phyloP scores from a whole-genome alignment of 2,113 vertebrate species.

The Lepus americanus region DNA sequence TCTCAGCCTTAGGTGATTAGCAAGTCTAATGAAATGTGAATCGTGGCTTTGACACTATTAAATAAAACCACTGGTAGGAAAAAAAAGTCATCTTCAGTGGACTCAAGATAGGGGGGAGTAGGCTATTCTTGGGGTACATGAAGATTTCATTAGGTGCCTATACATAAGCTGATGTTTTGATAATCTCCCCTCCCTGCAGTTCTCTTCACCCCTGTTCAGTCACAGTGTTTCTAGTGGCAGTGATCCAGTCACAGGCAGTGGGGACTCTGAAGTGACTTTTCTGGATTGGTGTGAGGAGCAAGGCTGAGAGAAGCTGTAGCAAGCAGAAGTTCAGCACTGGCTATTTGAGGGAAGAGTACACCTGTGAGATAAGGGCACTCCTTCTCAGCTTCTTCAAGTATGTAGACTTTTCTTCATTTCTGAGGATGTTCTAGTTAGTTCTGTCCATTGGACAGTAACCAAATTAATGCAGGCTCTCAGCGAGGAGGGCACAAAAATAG shows the following conservation, averaged over 20 bases:
- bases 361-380: background rate
- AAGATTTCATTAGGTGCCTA: background rate
- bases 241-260: background rate
- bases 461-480: background rate
- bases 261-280: background rate
- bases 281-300: background rate
- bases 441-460: background rate
- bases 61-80: background rate
- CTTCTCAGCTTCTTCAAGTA: background rate
- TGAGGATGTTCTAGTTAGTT: background rate
- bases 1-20: background rate
- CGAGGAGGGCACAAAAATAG: background rate
- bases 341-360: background rate
- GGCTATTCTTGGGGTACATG: background rate
- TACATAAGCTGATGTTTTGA: background rate
- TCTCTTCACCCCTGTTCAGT: background rate
- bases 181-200: background rate
- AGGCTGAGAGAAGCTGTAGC: background rate
- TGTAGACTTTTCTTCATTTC: background rate
- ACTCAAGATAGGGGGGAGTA: background rate
- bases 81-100: background rate
- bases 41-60: slow-evolving; percentile 21
- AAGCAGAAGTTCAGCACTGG: background rate
- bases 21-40: background rate
- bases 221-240: background rate